phyloP scores from a whole-genome alignment of 2,797 vertebrate species.

The Merluccius polli region DNA sequence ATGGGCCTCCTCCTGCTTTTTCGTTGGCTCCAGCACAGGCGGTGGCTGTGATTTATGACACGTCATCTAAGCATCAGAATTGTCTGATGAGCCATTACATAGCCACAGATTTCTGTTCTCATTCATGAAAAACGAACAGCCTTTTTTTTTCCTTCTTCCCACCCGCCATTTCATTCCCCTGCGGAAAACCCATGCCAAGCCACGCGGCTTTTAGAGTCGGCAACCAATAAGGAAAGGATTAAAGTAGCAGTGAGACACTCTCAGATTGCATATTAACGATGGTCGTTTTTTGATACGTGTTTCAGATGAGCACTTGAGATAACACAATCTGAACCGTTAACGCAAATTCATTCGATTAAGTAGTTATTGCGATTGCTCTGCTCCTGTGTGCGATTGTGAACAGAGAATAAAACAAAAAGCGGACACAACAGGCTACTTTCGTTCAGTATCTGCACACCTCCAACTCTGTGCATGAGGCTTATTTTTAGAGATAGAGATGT shows the following conservation, averaged over 20 bases:
- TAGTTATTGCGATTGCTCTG: not conserved
- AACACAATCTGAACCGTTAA: conserved; percentile 29
- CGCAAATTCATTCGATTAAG: conserved; percentile 30
- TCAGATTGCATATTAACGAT: conserved; percentile 33
- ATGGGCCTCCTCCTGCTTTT: not conserved
- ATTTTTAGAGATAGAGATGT: not conserved
- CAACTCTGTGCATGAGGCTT: too few species aligned
- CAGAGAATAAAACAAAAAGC: not conserved
- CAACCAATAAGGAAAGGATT: conserved; percentile 43
- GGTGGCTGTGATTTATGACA: conserved; percentile 26
- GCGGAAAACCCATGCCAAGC: conserved; percentile 26
- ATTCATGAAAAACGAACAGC: conserved; percentile 46
- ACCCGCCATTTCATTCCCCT: conserved; percentile 37
- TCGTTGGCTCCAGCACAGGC: not conserved
- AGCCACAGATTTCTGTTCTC: conserved; percentile 21
- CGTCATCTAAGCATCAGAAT: conserved; percentile 26
- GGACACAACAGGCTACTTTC: not conserved
- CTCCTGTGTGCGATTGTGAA: not conserved
- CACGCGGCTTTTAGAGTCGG: conserved; percentile 22
- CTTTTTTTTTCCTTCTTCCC: conserved; percentile 28
- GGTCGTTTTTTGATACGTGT: conserved; percentile 33
- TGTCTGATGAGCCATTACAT: conserved; percentile 40
- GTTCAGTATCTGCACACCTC: not conserved
- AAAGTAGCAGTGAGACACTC: conserved; percentile 34
- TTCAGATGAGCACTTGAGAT: conserved; percentile 18